phyloP scores from a whole-genome alignment of 2,888 invertebrate genomes.

The Lysandra coridon region DNA sequence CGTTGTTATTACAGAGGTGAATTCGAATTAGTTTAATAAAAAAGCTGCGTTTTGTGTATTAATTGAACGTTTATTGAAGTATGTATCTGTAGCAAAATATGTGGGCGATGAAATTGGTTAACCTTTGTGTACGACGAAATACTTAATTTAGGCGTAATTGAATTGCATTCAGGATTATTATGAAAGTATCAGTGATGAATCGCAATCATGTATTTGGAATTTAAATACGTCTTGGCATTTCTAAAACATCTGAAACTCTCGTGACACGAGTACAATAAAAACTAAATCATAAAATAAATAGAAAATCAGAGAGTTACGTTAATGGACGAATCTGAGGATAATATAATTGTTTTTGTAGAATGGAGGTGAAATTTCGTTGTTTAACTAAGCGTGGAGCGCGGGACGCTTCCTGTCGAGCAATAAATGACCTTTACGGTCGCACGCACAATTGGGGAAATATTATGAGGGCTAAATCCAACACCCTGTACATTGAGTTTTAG shows the following conservation, averaged over 20 bases:
- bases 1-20: slow-evolving; percentile 28
- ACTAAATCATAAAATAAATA: neutral
- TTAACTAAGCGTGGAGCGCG: slow-evolving; percentile 62
- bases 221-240: neutral
- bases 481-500: slow-evolving; percentile 43
- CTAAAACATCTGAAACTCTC: neutral
- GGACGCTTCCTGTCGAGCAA: slow-evolving; percentile 56
- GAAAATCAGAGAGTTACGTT: neutral
- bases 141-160: neutral
- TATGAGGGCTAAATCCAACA: slow-evolving; percentile 69
- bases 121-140: neutral
- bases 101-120: neutral
- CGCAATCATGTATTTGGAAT: neutral
- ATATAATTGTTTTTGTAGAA: slow-evolving; percentile 59
- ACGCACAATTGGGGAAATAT: slow-evolving; percentile 59
- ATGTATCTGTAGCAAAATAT: slow-evolving; percentile 3
- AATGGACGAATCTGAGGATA: slow-evolving; percentile 24
- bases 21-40: neutral
- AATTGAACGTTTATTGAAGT: neutral
- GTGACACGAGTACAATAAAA: neutral
- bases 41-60: neutral
- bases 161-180: no score
- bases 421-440: slow-evolving; percentile 64
- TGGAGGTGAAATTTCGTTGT: slow-evolving; percentile 65
- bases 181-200: no score